These are phyloP conservation scores for Oenanthe melanoleuca DNA, from an alignment of 2,113 vertebrate genomes.

Conservation along the genomic window DNA sequence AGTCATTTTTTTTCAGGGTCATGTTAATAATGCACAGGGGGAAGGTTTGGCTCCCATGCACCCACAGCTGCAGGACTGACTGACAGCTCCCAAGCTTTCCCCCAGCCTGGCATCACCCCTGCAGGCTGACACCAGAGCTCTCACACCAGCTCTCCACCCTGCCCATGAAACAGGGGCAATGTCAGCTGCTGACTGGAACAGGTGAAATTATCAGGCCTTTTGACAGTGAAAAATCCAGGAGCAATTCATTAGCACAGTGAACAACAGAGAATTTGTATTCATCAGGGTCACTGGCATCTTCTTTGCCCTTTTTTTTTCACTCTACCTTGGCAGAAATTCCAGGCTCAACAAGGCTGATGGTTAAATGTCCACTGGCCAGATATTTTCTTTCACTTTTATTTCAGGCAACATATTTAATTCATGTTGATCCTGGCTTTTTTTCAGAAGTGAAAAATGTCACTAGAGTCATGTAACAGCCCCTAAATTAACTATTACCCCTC, in stretches of 20 bases:
- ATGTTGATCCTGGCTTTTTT: background rate
- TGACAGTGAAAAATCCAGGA: background rate
- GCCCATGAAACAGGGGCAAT: background rate
- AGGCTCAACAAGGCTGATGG: background rate
- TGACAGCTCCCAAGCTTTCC: background rate
- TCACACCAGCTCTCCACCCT: background rate
- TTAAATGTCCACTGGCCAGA: background rate
- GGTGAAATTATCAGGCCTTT: background rate
- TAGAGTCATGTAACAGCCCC: background rate
- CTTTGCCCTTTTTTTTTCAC: background rate
- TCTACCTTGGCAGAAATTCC: background rate
- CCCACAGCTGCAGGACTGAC: background rate
- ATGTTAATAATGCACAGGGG: accelerated
- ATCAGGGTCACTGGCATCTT: background rate
- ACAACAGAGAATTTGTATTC: background rate
- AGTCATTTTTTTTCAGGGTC: background rate
- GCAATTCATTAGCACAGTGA: background rate
- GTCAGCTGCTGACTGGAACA: background rate
- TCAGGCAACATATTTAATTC: background rate
- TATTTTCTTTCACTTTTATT: background rate
- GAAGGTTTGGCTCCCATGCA: background rate
- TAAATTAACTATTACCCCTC: background rate
- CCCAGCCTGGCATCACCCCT: background rate
- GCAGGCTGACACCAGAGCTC: background rate
- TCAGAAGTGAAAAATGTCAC: background rate